phyloP scores from a whole-genome alignment of 2,797 vertebrate genomes.

The Bradypodion ventrale region DNA sequence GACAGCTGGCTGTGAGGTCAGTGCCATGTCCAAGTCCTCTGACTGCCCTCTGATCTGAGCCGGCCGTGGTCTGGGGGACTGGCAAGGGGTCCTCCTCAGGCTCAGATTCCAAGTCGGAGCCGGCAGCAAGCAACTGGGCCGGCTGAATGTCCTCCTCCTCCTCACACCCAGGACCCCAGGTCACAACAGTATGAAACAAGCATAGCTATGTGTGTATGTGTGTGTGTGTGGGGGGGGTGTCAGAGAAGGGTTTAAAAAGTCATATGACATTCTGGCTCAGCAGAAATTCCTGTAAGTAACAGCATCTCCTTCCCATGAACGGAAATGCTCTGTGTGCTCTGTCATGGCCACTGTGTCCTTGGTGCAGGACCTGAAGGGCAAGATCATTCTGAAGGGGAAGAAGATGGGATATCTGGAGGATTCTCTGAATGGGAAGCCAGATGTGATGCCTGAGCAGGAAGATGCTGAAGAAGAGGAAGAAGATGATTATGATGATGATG shows the following conservation, averaged over 20 bases:
- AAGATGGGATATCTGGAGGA: constrained; percentile 84
- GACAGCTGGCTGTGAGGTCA: too few species aligned
- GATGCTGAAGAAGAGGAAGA: constrained; percentile 82
- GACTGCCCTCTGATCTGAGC: too few species aligned
- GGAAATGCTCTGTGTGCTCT: background rate
- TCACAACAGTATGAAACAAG: too few species aligned
- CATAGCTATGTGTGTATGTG: background rate
- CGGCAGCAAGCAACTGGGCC: too few species aligned
- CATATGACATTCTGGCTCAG: background rate
- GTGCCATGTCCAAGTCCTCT: too few species aligned
- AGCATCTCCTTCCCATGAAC: too few species aligned
- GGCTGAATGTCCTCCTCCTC: too few species aligned
- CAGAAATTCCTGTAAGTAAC: background rate
- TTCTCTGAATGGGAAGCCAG: constrained; percentile 71
- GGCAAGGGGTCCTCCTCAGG: too few species aligned
- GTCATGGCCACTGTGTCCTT: background rate
- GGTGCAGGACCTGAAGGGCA: constrained; percentile 85
- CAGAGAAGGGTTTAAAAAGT: background rate
- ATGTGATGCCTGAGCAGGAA: constrained; percentile 76
- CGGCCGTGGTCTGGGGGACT: too few species aligned
- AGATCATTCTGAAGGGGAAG: constrained; percentile 91
- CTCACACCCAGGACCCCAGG: too few species aligned
- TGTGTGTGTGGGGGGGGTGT: too few species aligned
- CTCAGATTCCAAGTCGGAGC: too few species aligned
- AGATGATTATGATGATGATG: constrained; percentile 81